These are phyloP conservation scores for Sebastes itinus DNA, from an alignment of 2,797 vertebrate genomes.

Conservation along the genomic window DNA sequence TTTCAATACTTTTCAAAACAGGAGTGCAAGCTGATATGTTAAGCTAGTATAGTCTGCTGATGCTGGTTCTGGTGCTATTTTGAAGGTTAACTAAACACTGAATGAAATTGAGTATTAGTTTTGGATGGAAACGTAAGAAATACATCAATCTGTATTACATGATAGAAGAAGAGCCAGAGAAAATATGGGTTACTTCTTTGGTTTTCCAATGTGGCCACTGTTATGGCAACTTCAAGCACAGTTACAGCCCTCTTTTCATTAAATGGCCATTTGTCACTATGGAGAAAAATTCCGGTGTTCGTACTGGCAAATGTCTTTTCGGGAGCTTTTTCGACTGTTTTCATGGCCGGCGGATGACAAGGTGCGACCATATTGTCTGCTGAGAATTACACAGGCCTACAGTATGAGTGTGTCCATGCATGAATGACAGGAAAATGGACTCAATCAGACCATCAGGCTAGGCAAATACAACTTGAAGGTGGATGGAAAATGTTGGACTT, in stretches of 20 bases:
- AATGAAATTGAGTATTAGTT: constrained; percentile 34
- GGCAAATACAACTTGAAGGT: constrained; percentile 13
- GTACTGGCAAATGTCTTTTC: neutral
- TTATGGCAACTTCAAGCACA: constrained; percentile 49
- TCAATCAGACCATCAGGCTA: constrained; percentile 21
- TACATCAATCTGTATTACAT: constrained; percentile 38
- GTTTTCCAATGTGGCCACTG: constrained; percentile 59
- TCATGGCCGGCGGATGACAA: constrained; percentile 6
- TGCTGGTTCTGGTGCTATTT: neutral
- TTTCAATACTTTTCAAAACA: neutral
- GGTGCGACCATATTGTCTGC: constrained; percentile 8
- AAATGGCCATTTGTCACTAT: constrained; percentile 54
- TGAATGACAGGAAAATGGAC: constrained; percentile 47
- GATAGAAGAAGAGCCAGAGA: constrained; percentile 54
- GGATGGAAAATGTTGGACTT: constrained; percentile 23
- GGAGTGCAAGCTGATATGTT: neutral
- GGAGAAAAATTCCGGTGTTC: neutral
- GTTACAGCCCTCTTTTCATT: constrained; percentile 43
- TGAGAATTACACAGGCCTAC: constrained; percentile 14
- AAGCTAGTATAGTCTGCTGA: neutral
- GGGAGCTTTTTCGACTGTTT: neutral
- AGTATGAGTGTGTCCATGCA: neutral
- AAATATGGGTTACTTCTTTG: constrained; percentile 44
- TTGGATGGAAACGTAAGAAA: constrained; percentile 33
- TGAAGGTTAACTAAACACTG: constrained; percentile 35